Conservation (phyloP, 1,140 invertebrate genomes). For the Geopemphigus sp. region DNA sequence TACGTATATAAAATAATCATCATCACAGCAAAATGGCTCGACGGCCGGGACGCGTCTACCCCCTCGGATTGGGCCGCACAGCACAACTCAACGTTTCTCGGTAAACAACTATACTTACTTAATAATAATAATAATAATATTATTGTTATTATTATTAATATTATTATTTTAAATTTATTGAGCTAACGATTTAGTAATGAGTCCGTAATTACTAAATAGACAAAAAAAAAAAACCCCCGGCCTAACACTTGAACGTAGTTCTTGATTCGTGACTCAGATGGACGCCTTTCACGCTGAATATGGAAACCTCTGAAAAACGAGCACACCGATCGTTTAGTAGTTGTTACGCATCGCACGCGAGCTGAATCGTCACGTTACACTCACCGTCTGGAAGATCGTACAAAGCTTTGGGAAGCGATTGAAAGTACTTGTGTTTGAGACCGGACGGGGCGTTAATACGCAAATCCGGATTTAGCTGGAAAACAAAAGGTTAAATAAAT, state of each 20-base stretch:
- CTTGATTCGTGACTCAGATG: slow-evolving; percentile 67
- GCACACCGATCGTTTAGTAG: no score
- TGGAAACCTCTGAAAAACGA: slow-evolving; percentile 90
- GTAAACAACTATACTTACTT: slow-evolving; percentile 45
- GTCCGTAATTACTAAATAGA: slow-evolving; percentile 26
- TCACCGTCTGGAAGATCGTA: slow-evolving; percentile 87
- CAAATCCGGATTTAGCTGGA: slow-evolving; percentile 79
- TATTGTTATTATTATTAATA: slow-evolving; percentile 25
- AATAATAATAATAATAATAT: no score
- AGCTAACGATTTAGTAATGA: slow-evolving; percentile 47
- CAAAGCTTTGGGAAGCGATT: slow-evolving; percentile 80
- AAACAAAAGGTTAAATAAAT: slow-evolving; percentile 51
- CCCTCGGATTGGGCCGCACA: slow-evolving; percentile 5
- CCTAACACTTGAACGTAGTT: slow-evolving; percentile 46
- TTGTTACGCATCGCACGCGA: no score
- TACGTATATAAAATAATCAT: slow-evolving; percentile 49
- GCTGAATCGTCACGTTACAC: no score
- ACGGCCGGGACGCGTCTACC: slow-evolving; percentile 25
- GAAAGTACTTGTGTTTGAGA: slow-evolving; percentile 86
- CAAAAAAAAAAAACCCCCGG: no score
- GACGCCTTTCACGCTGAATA: slow-evolving; percentile 87
- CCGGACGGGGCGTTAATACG: slow-evolving; percentile 85
- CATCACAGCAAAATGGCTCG: slow-evolving; percentile 47
- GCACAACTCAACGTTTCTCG: slow-evolving; percentile 49
- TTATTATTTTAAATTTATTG: slow-evolving; percentile 26